Base-by-base conservation (phyloP, 2,797 vertebrate genomes). In the Anolis apletophallus region DNA sequence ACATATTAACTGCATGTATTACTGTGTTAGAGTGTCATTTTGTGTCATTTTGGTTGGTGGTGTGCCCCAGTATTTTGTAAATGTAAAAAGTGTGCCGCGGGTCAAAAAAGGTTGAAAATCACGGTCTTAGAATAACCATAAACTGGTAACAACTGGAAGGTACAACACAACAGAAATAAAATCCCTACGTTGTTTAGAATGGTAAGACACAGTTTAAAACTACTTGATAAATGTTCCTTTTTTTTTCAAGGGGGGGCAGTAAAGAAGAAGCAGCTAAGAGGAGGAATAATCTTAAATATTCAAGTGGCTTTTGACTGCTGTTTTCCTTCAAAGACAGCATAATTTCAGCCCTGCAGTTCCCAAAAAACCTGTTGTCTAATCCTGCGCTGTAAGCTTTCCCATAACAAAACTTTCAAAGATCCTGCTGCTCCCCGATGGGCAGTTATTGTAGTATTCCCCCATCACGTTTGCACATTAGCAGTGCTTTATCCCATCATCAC, bases 361-460 rank as follows among this genome's bases (percentile, higher is more conserved):
- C n/a, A n/a, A 91, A 92, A 46, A 91, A 92, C 90, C 90, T 94
- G 95, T 95, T 94, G 95, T 94, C 94, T 95, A 94, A 95, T 93
- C 94, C 88, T 3, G 52, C 86, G 72, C 77, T 88, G 87, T 91
- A 94, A 96, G 94, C 91, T 93, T 95, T 93, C 87, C 89, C 86
- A 88, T 91, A 94, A 92, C 11, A 87, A 93, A 94, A 91, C 91
- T 91, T 86, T 82, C 88, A 95, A 91, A 88, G 90, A 92, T 89
- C 83, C 81, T 67, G 50, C 80, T 89, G 59, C 85, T 94, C 96
- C 96, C 96, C 93, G 90, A 95, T 84, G 96, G 96, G 95, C 95
- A 95, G 96, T 97, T 97, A 97, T 96, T 96, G 94, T 95, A 93
- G 94, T 96, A 95, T 96, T 96, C 96, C 96, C 76, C 96, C 91